Base-by-base conservation (phyloP, 2,797 vertebrate genomes). In the Serranus cabrilla region DNA sequence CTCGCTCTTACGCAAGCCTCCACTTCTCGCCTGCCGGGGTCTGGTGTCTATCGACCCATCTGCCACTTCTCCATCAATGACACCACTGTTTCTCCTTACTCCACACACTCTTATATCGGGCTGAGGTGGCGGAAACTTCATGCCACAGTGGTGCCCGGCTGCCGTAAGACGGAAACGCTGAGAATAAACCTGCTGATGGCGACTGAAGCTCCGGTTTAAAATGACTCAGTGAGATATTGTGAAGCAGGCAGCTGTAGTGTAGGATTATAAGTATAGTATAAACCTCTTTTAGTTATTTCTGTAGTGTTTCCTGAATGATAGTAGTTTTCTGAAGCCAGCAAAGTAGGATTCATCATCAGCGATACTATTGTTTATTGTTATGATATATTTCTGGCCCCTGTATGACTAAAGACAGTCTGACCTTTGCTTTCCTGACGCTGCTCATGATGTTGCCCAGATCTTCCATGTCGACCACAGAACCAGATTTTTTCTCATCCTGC, bases 401-500 rank as follows among this genome's bases (percentile, higher is more conserved):
- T 31, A 31, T 31, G 3, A 10, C n/a, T 0, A 10, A 11, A 21
- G n/a, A 3, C 31, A 80, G 25, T 25, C 89, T 86, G 92, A 99
- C 98, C 97, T 98, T 97, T 51, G 91, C 88, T 90, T 94, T 96
- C 91, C 91, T 98, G 85, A 92, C 25, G 5, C 57, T 90, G 67
- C 45, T 95, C 95, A 98, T 92, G 42, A 97, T 84, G 60, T 83
- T 91, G 51, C 97, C 97, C 0, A 99, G 94, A 89, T 97, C 98
- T 84, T 99, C 98, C 70, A 99, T 88, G 67, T 99, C 97, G 0
- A 98, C 52, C 20, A 99, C 91, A 0, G 93, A 89, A 16, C 80
- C 87, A 0, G 69, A 59, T n/a, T 50, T 84, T 18, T 71, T 87
- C 54, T 85, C 92, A 23, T 92, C 92, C 1, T 87, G 87, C 4